These are phyloP conservation scores for Cyphotilapia sp. DNA, from an alignment of 2,113 vertebrate genomes.

Conservation along the genomic window DNA sequence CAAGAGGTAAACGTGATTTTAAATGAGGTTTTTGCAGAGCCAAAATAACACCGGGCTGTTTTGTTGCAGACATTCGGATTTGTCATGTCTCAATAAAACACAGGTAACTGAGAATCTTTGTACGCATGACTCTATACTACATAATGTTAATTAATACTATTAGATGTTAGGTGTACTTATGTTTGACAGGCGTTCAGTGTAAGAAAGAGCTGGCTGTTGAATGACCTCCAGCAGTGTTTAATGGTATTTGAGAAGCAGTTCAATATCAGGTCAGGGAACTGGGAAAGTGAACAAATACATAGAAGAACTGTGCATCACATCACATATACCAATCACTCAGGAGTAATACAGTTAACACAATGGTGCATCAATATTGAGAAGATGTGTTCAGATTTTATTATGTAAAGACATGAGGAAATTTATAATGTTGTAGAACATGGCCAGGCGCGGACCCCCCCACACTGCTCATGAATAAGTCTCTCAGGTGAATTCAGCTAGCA, in stretches of 20 bases:
- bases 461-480: neutral
- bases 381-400: neutral
- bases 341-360: neutral
- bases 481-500: neutral
- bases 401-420: neutral
- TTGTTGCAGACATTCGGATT: neutral
- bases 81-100: neutral
- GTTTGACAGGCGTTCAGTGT: neutral
- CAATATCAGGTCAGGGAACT: rapidly evolving
- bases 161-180: neutral
- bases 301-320: neutral
- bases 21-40: neutral
- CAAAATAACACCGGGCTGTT: neutral
- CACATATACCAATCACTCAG: neutral
- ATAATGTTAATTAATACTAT: neutral
- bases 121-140: neutral
- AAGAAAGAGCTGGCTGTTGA: neutral
- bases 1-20: neutral
- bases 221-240: neutral
- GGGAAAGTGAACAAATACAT: neutral
- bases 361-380: neutral
- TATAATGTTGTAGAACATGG: neutral
- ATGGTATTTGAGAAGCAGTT: neutral
- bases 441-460: neutral
- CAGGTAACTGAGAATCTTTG: neutral